Evolutionary conservation across 2,888 invertebrate genomes (phyloP).

Genomic region (Lithodes maja): DNA sequence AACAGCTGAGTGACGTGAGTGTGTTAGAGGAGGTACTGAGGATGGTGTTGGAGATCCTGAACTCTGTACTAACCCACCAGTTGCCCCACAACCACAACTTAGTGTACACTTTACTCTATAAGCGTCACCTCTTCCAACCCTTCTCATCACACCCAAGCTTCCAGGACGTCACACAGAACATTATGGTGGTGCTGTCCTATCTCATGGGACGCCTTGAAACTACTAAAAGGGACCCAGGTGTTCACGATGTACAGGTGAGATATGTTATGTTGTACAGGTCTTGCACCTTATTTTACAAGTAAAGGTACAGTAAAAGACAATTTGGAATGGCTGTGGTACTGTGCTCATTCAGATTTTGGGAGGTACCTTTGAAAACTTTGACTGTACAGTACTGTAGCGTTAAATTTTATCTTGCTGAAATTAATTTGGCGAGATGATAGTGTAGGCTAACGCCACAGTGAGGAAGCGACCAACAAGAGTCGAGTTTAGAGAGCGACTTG

Average conservation of each 20-base stretch:
- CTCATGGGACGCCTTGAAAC: conserved; percentile 68
- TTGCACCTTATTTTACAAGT: background rate
- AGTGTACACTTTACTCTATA: conserved; percentile 96
- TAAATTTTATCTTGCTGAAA: no score
- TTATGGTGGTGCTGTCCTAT: conserved; percentile 85
- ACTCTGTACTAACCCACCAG: conserved; percentile 93
- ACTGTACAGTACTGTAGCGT: no score
- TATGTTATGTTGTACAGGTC: background rate
- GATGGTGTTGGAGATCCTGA: conserved; percentile 97
- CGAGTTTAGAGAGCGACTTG: no score
- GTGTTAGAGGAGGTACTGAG: conserved; percentile 96
- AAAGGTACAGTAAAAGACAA: no score
- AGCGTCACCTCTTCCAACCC: conserved; percentile 89
- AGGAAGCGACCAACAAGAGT: no score
- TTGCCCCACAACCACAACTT: conserved; percentile 92
- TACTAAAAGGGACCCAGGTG: conserved; percentile 65
- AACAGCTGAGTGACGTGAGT: conserved; percentile 88
- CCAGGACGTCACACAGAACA: conserved; percentile 95
- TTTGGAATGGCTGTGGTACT: no score
- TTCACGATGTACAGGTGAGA: conserved; percentile 66
- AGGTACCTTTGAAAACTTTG: no score
- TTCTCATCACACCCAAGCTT: conserved; percentile 92
- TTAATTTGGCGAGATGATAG: no score
- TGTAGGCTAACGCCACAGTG: no score
- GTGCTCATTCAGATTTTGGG: no score